Evolutionary conservation across 2,113 vertebrate species (phyloP).

Genomic region (Cheirogaleus medius): DNA sequence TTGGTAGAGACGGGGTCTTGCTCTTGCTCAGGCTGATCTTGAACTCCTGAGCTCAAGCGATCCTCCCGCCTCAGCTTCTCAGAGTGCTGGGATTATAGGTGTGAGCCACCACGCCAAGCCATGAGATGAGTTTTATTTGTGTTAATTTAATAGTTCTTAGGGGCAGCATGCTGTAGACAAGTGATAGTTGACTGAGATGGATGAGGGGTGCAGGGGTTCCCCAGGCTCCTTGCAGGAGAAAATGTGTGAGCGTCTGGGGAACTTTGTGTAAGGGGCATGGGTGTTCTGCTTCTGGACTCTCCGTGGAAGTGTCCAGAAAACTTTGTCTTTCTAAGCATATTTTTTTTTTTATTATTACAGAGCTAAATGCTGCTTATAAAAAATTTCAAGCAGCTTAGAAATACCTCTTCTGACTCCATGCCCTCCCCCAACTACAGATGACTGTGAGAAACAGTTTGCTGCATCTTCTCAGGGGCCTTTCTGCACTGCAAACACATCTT

Average conservation of each 20-base stretch:
- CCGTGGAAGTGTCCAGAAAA: background rate
- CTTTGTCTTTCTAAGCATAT: background rate
- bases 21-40: no score
- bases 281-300: background rate
- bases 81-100: no score
- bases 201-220: no score
- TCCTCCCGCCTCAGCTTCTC: no score
- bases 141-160: background rate
- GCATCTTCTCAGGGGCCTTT: background rate
- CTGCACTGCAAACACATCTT: background rate
- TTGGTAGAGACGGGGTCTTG: no score
- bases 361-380: background rate
- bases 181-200: no score
- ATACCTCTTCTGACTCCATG: no score
- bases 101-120: no score
- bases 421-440: background rate
- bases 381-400: background rate
- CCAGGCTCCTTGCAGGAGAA: background rate
- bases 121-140: background rate
- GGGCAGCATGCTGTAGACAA: accelerated
- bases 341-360: background rate
- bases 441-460: background rate
- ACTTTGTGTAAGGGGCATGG: no score
- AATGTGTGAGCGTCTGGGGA: no score
- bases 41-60: no score